These are phyloP conservation scores for Physeter macrocephalus DNA, from an alignment of 2,113 vertebrate species.

Conservation along the genomic window DNA sequence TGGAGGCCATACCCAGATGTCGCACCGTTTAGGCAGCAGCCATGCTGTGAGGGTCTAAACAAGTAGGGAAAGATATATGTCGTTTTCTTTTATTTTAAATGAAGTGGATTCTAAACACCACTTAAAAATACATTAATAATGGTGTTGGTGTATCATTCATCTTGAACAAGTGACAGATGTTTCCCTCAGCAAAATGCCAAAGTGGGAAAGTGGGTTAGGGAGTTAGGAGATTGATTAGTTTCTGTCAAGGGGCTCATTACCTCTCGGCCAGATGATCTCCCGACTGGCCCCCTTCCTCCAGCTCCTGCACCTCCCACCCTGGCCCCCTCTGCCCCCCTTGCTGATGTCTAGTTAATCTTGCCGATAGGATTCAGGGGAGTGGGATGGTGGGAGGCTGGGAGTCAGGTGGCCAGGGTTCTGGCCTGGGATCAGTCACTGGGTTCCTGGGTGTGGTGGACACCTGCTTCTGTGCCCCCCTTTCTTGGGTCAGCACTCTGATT, in stretches of 20 bases:
- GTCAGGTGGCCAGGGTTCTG: neutral
- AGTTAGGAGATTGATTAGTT: neutral
- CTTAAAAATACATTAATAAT: conserved; percentile 70
- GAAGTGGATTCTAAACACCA: conserved; percentile 68
- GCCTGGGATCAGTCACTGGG: neutral
- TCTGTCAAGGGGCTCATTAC: conserved; percentile 44
- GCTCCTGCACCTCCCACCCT: neutral
- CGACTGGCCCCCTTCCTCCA: neutral
- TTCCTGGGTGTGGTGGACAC: neutral
- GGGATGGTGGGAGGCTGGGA: neutral
- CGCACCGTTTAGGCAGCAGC: neutral
- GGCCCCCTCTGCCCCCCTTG: accelerated
- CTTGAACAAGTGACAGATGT: conserved; percentile 46
- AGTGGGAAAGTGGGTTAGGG: neutral
- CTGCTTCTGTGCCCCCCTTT: neutral
- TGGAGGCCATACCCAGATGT: neutral
- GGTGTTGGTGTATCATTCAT: conserved; percentile 43
- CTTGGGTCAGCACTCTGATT: neutral
- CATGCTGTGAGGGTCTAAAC: neutral
- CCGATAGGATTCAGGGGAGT: accelerated
- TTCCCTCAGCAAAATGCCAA: conserved; percentile 48
- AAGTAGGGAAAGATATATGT: conserved; percentile 5
- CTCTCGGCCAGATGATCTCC: neutral
- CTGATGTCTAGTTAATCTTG: neutral
- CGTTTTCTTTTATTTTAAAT: conserved; percentile 36